These are phyloP conservation scores for Fundulus diaphanus DNA, from an alignment of 2,797 vertebrate species.

Conservation along the genomic window DNA sequence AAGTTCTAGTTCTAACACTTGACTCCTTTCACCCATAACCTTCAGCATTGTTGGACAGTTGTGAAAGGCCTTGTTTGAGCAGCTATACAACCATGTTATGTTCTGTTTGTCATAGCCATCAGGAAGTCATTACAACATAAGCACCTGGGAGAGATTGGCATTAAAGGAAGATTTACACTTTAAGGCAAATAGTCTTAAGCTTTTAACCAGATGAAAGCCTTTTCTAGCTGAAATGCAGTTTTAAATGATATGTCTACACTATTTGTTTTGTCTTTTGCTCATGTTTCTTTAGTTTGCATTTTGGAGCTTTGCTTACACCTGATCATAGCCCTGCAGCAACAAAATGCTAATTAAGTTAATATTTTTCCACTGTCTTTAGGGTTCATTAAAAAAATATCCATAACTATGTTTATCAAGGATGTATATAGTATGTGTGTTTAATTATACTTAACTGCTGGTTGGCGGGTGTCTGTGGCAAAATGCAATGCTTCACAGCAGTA, in stretches of 20 bases:
- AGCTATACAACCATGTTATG: too few species aligned
- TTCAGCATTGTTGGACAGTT: too few species aligned
- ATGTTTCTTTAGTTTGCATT: not conserved
- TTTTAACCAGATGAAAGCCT: not conserved
- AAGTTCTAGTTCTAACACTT: not conserved
- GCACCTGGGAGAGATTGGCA: not conserved
- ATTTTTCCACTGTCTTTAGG: not conserved
- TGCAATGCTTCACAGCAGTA: conserved; percentile 37
- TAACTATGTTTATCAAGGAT: not conserved
- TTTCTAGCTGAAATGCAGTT: not conserved
- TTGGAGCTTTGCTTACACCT: not conserved
- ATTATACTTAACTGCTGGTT: conserved; percentile 32
- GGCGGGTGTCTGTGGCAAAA: conserved; percentile 23
- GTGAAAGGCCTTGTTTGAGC: too few species aligned
- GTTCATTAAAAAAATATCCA: too few species aligned
- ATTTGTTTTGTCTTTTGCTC: not conserved
- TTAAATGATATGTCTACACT: too few species aligned
- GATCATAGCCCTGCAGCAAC: not conserved
- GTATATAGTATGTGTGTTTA: conserved; percentile 40
- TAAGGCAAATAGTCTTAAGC: not conserved
- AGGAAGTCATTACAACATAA: not conserved
- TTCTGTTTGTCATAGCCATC: not conserved
- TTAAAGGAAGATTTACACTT: not conserved
- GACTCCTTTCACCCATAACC: too few species aligned
- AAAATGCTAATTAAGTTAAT: not conserved